phyloP scores from a whole-genome alignment of 2,888 invertebrate species.

The Trypoxylon attenuatum region DNA sequence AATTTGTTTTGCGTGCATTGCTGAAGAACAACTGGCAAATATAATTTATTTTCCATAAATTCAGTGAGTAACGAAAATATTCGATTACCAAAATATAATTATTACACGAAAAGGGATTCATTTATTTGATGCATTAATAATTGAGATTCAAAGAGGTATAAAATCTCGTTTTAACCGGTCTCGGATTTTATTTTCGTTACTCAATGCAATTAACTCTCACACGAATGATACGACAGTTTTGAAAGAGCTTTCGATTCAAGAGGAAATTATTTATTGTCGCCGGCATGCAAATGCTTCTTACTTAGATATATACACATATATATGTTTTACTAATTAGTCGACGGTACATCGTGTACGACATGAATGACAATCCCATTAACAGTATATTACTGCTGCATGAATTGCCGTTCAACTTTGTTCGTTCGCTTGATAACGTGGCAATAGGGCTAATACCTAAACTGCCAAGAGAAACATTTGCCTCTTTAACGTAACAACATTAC shows the following conservation, averaged over 20 bases:
- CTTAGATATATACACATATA: not conserved
- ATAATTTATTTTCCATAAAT: no score
- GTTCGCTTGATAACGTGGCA: conserved; percentile 37
- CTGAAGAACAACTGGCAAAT: no score
- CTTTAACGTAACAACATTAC: conserved; percentile 41
- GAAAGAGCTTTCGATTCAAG: not conserved
- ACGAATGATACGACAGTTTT: no score
- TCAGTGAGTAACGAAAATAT: no score
- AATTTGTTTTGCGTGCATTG: no score
- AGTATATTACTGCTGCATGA: conserved; percentile 50
- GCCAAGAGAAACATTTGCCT: conserved; percentile 23
- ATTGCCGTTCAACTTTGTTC: conserved; percentile 22
- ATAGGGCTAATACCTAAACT: conserved; percentile 14
- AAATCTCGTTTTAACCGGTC: no score
- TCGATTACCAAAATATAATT: no score
- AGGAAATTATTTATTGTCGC: not conserved
- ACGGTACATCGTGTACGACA: conserved; percentile 12
- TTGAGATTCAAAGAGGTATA: no score
- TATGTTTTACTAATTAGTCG: conserved; percentile 14
- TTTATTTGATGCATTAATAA: no score
- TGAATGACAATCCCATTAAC: conserved; percentile 34
- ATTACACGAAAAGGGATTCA: no score
- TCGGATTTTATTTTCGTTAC: no score
- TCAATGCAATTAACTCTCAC: no score
- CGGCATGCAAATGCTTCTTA: conserved; percentile 21